Evolutionary conservation across 1,140 invertebrate species (phyloP), one percentile per base, ranked within the genome.

Genomic region (Dufourea novaeangliae): DNA sequence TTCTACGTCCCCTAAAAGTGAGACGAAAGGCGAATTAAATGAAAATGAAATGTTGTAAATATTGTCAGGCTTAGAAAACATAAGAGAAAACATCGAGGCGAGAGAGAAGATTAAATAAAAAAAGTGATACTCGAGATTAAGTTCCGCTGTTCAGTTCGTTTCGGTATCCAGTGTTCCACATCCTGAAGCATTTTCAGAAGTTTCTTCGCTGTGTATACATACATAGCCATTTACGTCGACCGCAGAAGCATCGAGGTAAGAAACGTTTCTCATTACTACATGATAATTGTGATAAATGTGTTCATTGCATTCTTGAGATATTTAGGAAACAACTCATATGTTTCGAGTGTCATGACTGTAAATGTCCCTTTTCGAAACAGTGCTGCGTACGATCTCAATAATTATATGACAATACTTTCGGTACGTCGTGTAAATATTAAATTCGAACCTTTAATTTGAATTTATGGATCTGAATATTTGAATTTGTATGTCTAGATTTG

Each of bases 1-100:
- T 92, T 92, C 87, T 92, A 92, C 91, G 87, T 89, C 85, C 73
- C 82, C 57, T 68, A 75, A 78, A 56, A 69, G 69, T 27, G 68
- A 79, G 73, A 78, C 70, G 75, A 57, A 37, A 78, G 27, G 67
- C 29, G 67, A 72, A 67, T 39, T 25, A 62, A n/a, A 20, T 32
- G 12, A 62, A n/a, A 8, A 22, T 1, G 17, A 41, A 61, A 50
- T 57, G 25, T 46, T 85, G 82, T 84, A 84, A 78, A 85, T 84
- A 84, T 72, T 54, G 39, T 84, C 71, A 57, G 76, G 44, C 63
- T 78, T 74, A 71, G 71, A 66, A 59, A 63, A 63, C 78, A 69
- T 69, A 70, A 78, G 29, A 41, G 34, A 27, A 78, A n/a, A n/a
- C n/a, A n/a, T 14, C 67, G 57, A 41, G 44, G 54, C 11, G 63